Evolutionary conservation across 2,113 vertebrate genomes (phyloP), one percentile per base, ranked within the genome.

Genomic region (Paraplagusia blochii): DNA sequence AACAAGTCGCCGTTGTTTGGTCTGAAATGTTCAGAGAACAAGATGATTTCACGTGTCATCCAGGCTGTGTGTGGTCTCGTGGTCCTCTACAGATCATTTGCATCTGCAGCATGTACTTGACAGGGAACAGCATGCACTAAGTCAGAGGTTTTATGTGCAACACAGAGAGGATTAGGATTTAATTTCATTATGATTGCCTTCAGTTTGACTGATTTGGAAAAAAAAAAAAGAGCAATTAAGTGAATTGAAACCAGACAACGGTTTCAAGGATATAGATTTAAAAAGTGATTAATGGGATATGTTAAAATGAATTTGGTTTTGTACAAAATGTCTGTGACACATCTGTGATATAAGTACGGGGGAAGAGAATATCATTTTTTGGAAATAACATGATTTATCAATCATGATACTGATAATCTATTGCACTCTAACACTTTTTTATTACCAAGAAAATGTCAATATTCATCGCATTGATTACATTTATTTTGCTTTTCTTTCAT

Each of bases 151-250:
- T 76, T 65, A 51, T 68, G 45, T 53, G 35, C 19, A 62, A 61
- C 17, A 54, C 1, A 36, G 8, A 62, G 54, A 63, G 69, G 70
- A 82, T 81, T 75, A 72, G 44, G 46, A 58, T 67, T 74, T 77
- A 44, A 76, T 82, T 73, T 77, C 50, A 77, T 75, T 71, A 58
- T 72, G 59, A 79, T 17, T 78, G 50, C 50, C 63, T n/a, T 53
- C 51, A 56, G 46, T 63, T 54, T 38, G 49, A 54, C 40, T 69
- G 63, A 77, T 72, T 72, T 49, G 55, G 62, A 29, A 29, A 29
- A 39, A 65, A 29, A 29, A 29, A 39, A 65, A 74, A 73, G 58
- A 72, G 56, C 59, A 63, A 19, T 35, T 38, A 65, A 61, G 51
- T 48, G 33, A 40, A 69, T 69, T 76, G 52, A 74, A 69, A 72